Conservation (phyloP, 1,140 invertebrate species). For the Thaumatotibia leucotreta region DNA sequence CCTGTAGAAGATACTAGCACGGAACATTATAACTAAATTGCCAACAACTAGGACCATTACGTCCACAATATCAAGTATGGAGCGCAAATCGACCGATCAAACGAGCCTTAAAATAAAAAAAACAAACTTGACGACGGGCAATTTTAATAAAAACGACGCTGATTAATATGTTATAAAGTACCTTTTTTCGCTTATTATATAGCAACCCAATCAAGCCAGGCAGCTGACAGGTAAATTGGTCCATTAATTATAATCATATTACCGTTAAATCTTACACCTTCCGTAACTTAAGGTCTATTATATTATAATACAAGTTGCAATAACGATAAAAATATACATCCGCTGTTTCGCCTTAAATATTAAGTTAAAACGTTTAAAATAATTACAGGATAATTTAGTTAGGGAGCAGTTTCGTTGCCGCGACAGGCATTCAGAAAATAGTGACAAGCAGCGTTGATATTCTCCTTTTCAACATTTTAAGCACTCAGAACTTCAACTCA, state of each 20-base stretch:
- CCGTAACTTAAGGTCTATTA: slow-evolving; percentile 42
- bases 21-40: too few relatives aligned
- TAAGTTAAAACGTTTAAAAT: slow-evolving; percentile 70
- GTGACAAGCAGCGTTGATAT: too few relatives aligned
- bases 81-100: background rate
- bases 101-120: background rate
- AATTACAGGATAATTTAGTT: slow-evolving; percentile 62
- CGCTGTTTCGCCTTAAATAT: slow-evolving; percentile 59
- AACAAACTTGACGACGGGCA: background rate
- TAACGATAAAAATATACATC: slow-evolving; percentile 61
- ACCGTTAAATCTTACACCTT: slow-evolving; percentile 49
- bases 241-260: slow-evolving; percentile 44
- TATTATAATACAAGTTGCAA: slow-evolving; percentile 50
- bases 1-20: too few relatives aligned
- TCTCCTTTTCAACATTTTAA: too few relatives aligned
- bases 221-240: slow-evolving; percentile 17
- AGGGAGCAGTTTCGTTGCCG: slow-evolving; percentile 26
- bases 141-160: slow-evolving; percentile 18
- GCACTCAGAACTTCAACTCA: too few relatives aligned
- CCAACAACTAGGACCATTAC: too few relatives aligned
- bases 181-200: background rate
- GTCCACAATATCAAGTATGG: background rate
- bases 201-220: slow-evolving; percentile 2
- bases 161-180: slow-evolving; percentile 20
- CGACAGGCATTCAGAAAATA: slow-evolving; percentile 5